Conservation (phyloP, 2,797 vertebrate species). For the Megaceryle alcyon region DNA sequence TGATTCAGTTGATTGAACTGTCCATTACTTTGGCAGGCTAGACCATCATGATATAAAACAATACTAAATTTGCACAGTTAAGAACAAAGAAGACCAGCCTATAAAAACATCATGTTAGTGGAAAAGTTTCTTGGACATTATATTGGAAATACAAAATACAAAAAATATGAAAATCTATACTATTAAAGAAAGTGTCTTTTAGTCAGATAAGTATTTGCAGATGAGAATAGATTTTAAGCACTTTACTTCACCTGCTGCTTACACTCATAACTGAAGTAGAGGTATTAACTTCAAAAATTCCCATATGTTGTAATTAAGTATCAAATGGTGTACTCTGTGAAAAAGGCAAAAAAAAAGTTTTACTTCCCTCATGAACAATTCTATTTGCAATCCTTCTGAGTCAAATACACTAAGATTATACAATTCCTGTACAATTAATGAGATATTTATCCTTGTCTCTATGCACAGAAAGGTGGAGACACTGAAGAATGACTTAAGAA, state of each 20-base stretch:
- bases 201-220: neutral
- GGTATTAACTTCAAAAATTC: neutral
- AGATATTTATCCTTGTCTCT: neutral
- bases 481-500: neutral
- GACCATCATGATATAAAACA: neutral
- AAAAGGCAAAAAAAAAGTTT: neutral
- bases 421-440: neutral
- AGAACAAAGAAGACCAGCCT: neutral
- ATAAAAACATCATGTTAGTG: neutral
- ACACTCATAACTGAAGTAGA: neutral
- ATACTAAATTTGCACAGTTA: neutral
- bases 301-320: neutral
- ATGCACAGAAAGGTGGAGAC: neutral
- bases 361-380: neutral
- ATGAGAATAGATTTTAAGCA: neutral
- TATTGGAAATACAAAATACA: too few relatives aligned
- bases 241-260: neutral
- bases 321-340: neutral
- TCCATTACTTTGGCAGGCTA: neutral
- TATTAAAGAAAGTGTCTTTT: neutral
- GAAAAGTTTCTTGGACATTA: neutral
- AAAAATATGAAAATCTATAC: neutral
- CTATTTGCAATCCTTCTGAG: neutral
- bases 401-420: neutral
- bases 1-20: neutral